Conservation (phyloP, 2,113 vertebrate species). For the Atrichornis clamosus region DNA sequence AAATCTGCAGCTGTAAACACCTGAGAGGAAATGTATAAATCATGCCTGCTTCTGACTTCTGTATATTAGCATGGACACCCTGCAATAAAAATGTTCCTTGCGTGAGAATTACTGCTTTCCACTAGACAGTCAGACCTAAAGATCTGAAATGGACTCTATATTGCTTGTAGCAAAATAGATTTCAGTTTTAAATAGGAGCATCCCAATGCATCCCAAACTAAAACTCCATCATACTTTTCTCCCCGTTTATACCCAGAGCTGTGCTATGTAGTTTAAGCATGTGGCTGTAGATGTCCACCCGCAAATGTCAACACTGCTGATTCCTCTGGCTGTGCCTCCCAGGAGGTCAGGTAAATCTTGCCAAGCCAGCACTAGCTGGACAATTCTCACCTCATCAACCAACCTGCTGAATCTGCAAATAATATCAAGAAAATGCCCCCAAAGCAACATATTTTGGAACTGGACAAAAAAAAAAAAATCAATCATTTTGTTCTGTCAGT, state of each 20-base stretch:
- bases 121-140: neutral
- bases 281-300: neutral
- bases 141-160: neutral
- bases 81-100: neutral
- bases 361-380: neutral
- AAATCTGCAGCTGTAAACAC: slow-evolving; percentile 1
- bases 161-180: neutral
- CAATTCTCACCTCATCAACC: slow-evolving; percentile 19
- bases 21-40: neutral
- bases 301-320: neutral
- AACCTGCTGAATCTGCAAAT: slow-evolving; percentile 30
- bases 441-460: neutral
- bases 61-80: neutral
- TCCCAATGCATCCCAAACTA: neutral
- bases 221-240: neutral
- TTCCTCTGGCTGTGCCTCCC: neutral
- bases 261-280: neutral
- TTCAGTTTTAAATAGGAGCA: neutral
- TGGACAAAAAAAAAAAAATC: neutral
- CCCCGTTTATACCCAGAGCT: neutral
- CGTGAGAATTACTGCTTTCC: neutral
- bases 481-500: neutral
- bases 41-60: neutral
- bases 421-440: neutral
- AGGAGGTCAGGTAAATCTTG: neutral